A percentile compares a stretch with the other conserved stretches of the same genome.
Conservation (phyloP, 2,113 vertebrate species). For the Mormoops blainvillei region DNA sequence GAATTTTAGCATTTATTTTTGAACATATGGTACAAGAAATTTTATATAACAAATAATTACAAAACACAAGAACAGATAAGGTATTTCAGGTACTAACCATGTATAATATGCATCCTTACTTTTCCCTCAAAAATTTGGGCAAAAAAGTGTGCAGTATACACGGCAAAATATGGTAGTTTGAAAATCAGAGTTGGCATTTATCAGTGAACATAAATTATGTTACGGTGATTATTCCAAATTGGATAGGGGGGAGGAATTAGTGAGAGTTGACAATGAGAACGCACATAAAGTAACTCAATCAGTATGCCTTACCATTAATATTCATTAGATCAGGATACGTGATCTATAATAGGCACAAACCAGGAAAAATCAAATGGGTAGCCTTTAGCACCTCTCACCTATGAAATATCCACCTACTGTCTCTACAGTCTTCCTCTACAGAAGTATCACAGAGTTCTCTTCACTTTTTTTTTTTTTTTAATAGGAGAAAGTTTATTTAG, state of each 20-base stretch:
- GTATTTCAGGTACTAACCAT: too few species aligned
- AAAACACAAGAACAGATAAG: too few species aligned
- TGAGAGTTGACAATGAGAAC: conserved; percentile 16
- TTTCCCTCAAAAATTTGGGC: too few species aligned
- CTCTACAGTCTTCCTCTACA: background rate
- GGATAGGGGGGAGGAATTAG: background rate
- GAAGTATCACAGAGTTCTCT: background rate
- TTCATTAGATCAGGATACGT: background rate
- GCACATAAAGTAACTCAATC: background rate
- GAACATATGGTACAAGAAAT: too few species aligned
- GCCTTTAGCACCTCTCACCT: background rate
- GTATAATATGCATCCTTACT: too few species aligned
- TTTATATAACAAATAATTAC: too few species aligned
- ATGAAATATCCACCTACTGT: background rate
- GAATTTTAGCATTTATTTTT: too few species aligned
- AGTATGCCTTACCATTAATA: background rate
- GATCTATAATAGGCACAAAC: background rate
- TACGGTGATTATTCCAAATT: background rate
- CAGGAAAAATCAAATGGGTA: background rate
- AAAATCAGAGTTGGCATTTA: conserved; percentile 34
- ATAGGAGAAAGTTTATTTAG: background rate
- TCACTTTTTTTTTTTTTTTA: background rate
- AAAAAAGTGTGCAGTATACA: too few species aligned
- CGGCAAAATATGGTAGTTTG: background rate
- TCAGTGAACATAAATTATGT: background rate